phyloP scores from a whole-genome alignment of 2,888 invertebrate genomes.

The Rhaphigaster nebulosa region DNA sequence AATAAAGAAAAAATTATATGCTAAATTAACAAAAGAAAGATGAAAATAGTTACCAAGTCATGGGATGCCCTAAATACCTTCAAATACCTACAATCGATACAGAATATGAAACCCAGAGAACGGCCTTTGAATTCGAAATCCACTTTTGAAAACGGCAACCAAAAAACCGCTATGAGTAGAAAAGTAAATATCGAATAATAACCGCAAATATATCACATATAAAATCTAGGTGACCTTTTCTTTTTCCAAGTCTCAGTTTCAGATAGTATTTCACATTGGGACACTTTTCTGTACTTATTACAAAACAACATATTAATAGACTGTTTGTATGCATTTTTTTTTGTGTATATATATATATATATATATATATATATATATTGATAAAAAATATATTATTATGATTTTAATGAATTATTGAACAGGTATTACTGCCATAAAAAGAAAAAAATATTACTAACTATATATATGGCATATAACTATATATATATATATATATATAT shows the following conservation, averaged over 20 bases:
- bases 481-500: no score
- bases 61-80: not conserved
- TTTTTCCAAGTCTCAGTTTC: not conserved
- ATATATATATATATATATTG: no score
- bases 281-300: not conserved
- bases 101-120: not conserved
- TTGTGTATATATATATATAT: no score
- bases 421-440: no score
- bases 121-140: slow-evolving; percentile 9
- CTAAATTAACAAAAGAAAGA: no score
- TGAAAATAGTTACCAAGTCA: not conserved
- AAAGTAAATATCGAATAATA: slow-evolving; percentile 13
- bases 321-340: no score
- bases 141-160: not conserved
- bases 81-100: not conserved
- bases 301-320: not conserved
- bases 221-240: slow-evolving; percentile 3
- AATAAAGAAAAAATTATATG: no score
- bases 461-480: no score
- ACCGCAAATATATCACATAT: slow-evolving; percentile 12
- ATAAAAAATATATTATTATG: no score
- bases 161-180: not conserved
- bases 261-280: not conserved
- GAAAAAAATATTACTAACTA: no score
- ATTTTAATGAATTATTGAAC: no score